Base-by-base conservation (phyloP, 2,888 invertebrate species). In the Colostygia pectinataria region DNA sequence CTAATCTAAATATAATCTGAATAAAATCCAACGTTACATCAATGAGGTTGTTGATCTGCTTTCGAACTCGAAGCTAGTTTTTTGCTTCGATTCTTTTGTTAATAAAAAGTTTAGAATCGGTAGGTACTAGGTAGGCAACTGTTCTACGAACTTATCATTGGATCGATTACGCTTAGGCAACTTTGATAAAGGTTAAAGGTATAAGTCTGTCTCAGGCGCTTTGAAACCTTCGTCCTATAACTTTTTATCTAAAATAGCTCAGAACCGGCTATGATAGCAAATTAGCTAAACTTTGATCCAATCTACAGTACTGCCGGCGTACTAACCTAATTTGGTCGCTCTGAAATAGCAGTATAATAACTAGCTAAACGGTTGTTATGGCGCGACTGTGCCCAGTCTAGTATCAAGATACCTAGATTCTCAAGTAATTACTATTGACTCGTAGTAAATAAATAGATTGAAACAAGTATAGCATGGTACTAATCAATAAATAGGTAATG, bases 401-500 rank as follows among this genome's bases (percentile, higher is more conserved):
- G n/a, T n/a, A n/a, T n/a, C n/a, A n/a, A n/a, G n/a, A n/a, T n/a
- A n/a, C n/a, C n/a, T n/a, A n/a, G n/a, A n/a, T n/a, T n/a, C n/a
- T n/a, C n/a, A n/a, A n/a, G n/a, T n/a, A n/a, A n/a, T n/a, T n/a
- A n/a, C n/a, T n/a, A n/a, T n/a, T n/a, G n/a, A n/a, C n/a, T n/a
- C n/a, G n/a, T n/a, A n/a, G n/a, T n/a, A n/a, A n/a, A n/a, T n/a
- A 6, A 20, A 5, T 20, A 20, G 20, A 20, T 20, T 20, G 5
- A 5, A 20, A 20, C 4, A 4, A 20, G 5, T 20, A 20, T 1
- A n/a, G 6, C 13, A 29, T 12, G 6, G 28, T 6, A 6, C 12
- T 29, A 13, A 12, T 28, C 12, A 9, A 3, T 28, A 12, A 28
- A 28, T n/a, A n/a, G n/a, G 5, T 32, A 32, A 68, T 69, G 53